Conservation (phyloP, 2,113 vertebrate species). For the Protobothrops mucrosquamatus region DNA sequence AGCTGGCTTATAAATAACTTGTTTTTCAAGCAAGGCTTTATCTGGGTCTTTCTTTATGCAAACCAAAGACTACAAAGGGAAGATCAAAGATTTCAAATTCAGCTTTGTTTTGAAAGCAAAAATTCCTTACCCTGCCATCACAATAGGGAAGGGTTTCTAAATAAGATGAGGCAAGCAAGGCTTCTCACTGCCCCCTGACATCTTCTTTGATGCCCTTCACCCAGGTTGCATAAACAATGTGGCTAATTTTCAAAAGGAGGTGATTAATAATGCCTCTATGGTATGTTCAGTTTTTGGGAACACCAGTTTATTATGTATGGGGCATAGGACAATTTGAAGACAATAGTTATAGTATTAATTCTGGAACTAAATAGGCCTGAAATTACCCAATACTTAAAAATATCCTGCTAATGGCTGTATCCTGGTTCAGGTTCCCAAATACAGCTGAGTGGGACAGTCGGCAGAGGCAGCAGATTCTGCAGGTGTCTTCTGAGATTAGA, state of each 20-base stretch:
- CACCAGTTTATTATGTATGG: neutral
- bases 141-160: conserved; percentile 37
- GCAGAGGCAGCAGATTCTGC: neutral
- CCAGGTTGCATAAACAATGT: conserved; percentile 15
- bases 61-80: conserved; percentile 61
- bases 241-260: conserved; percentile 19
- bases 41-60: conserved; percentile 51
- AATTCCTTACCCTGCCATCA: conserved; percentile 59
- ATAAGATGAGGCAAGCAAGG: conserved; percentile 34
- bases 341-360: neutral
- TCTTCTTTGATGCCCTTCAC: neutral
- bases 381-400: neutral
- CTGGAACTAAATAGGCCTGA: neutral
- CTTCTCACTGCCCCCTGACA: conserved; percentile 30
- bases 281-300: neutral
- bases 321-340: neutral
- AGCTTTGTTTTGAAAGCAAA: conserved; percentile 65
- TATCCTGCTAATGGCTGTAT: too few relatives aligned
- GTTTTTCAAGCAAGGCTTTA: conserved; percentile 64
- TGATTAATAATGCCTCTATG: conserved; percentile 12
- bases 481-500: neutral
- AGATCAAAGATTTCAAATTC: conserved; percentile 70
- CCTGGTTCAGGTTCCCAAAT: neutral
- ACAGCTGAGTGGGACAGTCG: neutral
- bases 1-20: conserved; percentile 68